Percentiles rank a stretch among this genome's conserved stretches.
These are phyloP conservation scores for Myrmecobius fasciatus DNA, from an alignment of 2,113 vertebrate species.

Conservation along the genomic window DNA sequence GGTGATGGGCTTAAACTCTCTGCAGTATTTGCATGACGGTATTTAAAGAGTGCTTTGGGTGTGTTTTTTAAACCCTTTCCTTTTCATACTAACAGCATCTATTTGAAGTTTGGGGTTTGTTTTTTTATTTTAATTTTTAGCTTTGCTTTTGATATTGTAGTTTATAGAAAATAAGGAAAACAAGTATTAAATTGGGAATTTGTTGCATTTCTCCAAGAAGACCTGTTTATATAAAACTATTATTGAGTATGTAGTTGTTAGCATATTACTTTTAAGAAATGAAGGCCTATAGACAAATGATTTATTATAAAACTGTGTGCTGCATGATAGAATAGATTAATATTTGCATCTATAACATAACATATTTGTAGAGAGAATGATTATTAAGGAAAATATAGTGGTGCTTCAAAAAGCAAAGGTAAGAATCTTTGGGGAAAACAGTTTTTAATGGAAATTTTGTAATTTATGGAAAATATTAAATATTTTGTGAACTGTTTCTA, in stretches of 20 bases:
- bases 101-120: slow-evolving; percentile 77
- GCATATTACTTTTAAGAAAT: slow-evolving; percentile 76
- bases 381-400: slow-evolving; percentile 77
- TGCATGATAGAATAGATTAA: slow-evolving; percentile 81
- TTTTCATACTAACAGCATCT: slow-evolving; percentile 86
- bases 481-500: slow-evolving; percentile 53
- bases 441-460: slow-evolving; percentile 43
- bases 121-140: slow-evolving; percentile 62
- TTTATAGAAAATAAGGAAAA: slow-evolving; percentile 80
- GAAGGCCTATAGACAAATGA: slow-evolving; percentile 73
- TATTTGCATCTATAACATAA: slow-evolving; percentile 77
- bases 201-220: slow-evolving; percentile 80
- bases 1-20: slow-evolving; percentile 82
- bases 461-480: slow-evolving; percentile 43
- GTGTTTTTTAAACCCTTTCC: slow-evolving; percentile 72
- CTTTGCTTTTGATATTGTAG: slow-evolving; percentile 81
- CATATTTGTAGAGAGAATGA: slow-evolving; percentile 76
- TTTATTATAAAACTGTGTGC: slow-evolving; percentile 78
- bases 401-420: slow-evolving; percentile 74
- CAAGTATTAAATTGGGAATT: slow-evolving; percentile 80
- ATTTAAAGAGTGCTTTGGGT: slow-evolving; percentile 83
- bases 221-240: slow-evolving; percentile 66
- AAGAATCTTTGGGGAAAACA: slow-evolving; percentile 65
- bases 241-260: slow-evolving; percentile 76
- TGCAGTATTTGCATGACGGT: slow-evolving; percentile 85